A percentile compares a stretch with the other conserved stretches of the same genome.
These are phyloP conservation scores for Simalia tracyae DNA, from an alignment of 2,797 vertebrate species.

Conservation along the genomic window DNA sequence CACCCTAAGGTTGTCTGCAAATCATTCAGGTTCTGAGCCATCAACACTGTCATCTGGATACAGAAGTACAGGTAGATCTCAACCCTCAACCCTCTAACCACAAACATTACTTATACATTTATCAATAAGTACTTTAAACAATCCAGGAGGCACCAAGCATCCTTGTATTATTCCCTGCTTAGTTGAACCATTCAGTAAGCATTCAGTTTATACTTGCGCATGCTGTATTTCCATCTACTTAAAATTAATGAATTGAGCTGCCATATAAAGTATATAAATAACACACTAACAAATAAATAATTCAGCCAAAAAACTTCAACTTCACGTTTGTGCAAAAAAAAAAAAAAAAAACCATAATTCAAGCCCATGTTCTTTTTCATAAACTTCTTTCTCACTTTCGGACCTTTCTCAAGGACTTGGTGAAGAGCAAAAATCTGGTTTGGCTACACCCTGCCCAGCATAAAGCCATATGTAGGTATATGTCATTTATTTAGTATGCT, in stretches of 20 bases:
- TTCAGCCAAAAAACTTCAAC: background rate
- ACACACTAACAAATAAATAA: background rate
- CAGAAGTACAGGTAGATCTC: background rate
- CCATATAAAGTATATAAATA: background rate
- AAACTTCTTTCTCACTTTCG: background rate
- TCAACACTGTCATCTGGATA: background rate
- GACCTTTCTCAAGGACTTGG: background rate
- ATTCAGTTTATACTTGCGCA: background rate
- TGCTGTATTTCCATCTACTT: background rate
- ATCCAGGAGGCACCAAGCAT: background rate
- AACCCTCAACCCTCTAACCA: background rate
- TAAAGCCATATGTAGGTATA: background rate
- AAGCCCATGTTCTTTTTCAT: background rate
- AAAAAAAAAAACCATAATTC: background rate
- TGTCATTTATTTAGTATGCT: slow-evolving; percentile 33
- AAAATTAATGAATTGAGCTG: background rate
- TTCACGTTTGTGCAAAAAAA: background rate
- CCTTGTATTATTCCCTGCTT: background rate
- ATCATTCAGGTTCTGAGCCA: background rate
- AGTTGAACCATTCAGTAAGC: background rate
- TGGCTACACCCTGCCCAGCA: background rate
- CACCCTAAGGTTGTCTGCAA: background rate
- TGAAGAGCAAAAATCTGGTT: background rate
- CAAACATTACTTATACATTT: background rate
- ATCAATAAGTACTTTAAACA: background rate